Conservation (phyloP, 2,888 invertebrate genomes). For the Andrena marginata region DNA sequence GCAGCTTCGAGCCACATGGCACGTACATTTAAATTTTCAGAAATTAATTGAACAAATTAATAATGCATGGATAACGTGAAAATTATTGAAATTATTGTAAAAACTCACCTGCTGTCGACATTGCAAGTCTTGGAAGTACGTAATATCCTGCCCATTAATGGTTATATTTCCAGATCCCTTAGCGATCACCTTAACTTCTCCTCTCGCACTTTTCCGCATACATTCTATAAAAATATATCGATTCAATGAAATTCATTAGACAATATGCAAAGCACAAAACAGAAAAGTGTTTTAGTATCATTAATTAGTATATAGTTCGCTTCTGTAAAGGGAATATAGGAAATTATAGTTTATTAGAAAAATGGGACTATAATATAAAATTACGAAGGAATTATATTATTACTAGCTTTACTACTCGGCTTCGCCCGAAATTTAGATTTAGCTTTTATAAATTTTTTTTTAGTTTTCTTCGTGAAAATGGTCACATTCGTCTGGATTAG, state of each 20-base stretch:
- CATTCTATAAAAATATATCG: constrained; percentile 86
- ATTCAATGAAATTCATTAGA: background rate
- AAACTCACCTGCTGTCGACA: constrained; percentile 91
- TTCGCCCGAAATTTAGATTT: too few species aligned
- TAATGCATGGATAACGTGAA: background rate
- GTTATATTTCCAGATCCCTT: constrained; percentile 94
- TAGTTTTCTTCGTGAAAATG: too few species aligned
- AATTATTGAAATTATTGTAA: background rate
- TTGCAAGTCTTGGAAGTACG: constrained; percentile 91
- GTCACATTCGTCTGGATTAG: too few species aligned
- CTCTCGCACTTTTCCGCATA: constrained; percentile 90
- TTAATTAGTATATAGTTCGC: background rate
- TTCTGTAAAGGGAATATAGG: background rate
- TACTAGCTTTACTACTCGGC: too few species aligned
- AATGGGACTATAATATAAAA: too few species aligned
- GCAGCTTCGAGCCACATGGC: too few species aligned
- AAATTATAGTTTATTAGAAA: too few species aligned
- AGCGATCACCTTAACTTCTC: constrained; percentile 91
- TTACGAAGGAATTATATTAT: too few species aligned
- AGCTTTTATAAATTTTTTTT: too few species aligned
- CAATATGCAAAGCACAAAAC: background rate
- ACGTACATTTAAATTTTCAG: too few species aligned
- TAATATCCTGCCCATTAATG: constrained; percentile 92
- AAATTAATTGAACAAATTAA: background rate
- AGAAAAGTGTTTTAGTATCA: background rate